Evolutionary conservation across 2,797 vertebrate species (phyloP).

Genomic region (Momotus momota): DNA sequence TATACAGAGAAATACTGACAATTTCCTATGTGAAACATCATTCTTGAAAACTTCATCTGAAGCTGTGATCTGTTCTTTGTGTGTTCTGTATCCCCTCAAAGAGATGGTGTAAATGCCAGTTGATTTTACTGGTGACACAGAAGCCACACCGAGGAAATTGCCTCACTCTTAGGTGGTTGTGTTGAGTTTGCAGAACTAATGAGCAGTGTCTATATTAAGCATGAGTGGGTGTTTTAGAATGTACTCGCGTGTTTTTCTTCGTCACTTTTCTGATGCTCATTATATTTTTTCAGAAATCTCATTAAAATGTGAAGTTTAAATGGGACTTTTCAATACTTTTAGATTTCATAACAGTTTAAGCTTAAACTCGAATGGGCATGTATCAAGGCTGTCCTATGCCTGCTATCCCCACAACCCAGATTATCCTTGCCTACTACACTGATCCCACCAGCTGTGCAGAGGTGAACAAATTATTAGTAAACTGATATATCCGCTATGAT

Average conservation of each 20-base stretch:
- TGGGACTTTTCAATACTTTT: not conserved
- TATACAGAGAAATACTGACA: not conserved
- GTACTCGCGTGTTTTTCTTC: not conserved
- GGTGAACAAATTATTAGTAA: not conserved
- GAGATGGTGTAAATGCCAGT: not conserved
- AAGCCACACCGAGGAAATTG: not conserved
- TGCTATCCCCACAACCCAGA: not conserved
- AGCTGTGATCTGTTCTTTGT: not conserved
- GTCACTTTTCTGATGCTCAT: not conserved
- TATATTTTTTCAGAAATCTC: not conserved
- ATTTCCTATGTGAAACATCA: not conserved
- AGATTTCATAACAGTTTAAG: not conserved
- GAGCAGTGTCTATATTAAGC: not conserved
- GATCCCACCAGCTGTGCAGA: not conserved
- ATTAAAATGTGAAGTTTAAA: not conserved
- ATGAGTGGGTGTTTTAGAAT: not conserved
- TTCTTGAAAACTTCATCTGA: not conserved
- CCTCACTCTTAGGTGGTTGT: not conserved
- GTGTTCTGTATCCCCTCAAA: not conserved
- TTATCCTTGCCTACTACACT: not conserved
- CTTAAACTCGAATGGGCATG: not conserved
- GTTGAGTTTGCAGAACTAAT: not conserved
- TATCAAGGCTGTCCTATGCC: not conserved
- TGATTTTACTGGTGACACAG: not conserved
- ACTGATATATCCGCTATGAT: not conserved